phyloP scores from a whole-genome alignment of 2,888 invertebrate genomes.

The Oligia strigilis region DNA sequence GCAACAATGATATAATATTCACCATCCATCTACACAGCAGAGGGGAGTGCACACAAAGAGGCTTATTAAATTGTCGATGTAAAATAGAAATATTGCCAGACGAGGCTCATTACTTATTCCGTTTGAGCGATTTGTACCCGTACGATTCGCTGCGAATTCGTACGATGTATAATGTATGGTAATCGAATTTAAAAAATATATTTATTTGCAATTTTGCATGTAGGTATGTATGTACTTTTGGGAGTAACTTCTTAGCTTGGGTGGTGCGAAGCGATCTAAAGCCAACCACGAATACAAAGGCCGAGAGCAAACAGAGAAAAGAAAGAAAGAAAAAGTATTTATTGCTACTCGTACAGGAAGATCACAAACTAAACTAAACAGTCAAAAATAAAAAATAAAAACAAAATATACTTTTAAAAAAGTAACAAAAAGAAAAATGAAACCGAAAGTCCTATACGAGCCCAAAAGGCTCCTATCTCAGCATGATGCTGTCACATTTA shows the following conservation, averaged over 20 bases:
- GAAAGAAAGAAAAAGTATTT: no score
- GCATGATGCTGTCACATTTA: no score
- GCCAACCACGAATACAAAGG: background rate
- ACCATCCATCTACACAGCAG: constrained; percentile 31
- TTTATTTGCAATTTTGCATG: constrained; percentile 16
- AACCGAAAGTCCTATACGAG: no score
- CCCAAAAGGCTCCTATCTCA: no score
- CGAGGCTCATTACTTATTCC: constrained; percentile 84
- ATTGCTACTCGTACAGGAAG: no score
- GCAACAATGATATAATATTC: constrained; percentile 55
- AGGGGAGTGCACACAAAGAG: constrained; percentile 69
- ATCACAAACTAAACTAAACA: no score
- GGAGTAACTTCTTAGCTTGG: background rate
- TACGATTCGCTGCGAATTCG: constrained; percentile 49
- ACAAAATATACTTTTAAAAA: no score
- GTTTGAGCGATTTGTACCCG: constrained; percentile 80
- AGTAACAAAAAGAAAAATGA: no score
- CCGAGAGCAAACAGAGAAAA: background rate
- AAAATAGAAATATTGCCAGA: constrained; percentile 81
- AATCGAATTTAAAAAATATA: constrained; percentile 58
- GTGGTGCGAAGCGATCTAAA: background rate
- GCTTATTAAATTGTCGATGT: constrained; percentile 80
- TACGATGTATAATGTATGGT: constrained; percentile 56
- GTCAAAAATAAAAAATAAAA: no score
- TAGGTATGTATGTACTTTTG: background rate